Conservation (phyloP, 2,888 invertebrate genomes). For the Abscondita cerata region DNA sequence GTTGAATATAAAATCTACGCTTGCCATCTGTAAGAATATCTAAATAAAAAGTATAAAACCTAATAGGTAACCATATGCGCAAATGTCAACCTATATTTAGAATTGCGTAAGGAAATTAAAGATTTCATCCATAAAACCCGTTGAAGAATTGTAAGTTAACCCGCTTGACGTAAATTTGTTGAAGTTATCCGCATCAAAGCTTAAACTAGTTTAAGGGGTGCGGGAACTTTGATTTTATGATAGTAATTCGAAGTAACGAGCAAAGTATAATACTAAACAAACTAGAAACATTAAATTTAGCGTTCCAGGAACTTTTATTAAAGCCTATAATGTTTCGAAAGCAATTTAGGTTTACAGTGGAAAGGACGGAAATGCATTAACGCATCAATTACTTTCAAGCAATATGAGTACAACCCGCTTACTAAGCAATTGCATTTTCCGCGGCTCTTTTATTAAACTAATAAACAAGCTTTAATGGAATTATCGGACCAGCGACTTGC, state of each 20-base stretch:
- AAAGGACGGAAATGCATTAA: slow-evolving; percentile 23
- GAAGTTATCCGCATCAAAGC: slow-evolving; percentile 2
- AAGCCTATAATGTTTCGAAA: slow-evolving; percentile 21
- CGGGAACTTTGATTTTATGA: slow-evolving; percentile 11
- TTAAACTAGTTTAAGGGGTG: slow-evolving; percentile 4
- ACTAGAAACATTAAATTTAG: slow-evolving; percentile 20
- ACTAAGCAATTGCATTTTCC: slow-evolving; percentile 35
- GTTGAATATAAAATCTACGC: not conserved
- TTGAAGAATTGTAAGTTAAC: not conserved
- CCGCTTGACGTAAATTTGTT: not conserved
- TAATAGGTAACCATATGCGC: slow-evolving; percentile 1
- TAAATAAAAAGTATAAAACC: slow-evolving; percentile 1
- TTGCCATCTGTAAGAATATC: slow-evolving; percentile 4
- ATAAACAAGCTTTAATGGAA: slow-evolving; percentile 37
- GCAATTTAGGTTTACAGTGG: slow-evolving; percentile 19
- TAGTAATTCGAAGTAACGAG: slow-evolving; percentile 13
- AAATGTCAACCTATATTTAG: not conserved
- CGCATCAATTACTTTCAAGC: slow-evolving; percentile 29
- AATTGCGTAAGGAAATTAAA: not conserved
- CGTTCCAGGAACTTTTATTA: slow-evolving; percentile 22
- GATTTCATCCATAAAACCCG: too few relatives aligned
- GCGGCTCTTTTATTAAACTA: slow-evolving; percentile 37
- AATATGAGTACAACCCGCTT: slow-evolving; percentile 24
- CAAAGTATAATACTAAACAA: slow-evolving; percentile 12
- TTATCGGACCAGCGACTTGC: slow-evolving; percentile 31